These are phyloP conservation scores for Pollenia angustigena DNA, from an alignment of 2,888 invertebrate species.

Conservation along the genomic window DNA sequence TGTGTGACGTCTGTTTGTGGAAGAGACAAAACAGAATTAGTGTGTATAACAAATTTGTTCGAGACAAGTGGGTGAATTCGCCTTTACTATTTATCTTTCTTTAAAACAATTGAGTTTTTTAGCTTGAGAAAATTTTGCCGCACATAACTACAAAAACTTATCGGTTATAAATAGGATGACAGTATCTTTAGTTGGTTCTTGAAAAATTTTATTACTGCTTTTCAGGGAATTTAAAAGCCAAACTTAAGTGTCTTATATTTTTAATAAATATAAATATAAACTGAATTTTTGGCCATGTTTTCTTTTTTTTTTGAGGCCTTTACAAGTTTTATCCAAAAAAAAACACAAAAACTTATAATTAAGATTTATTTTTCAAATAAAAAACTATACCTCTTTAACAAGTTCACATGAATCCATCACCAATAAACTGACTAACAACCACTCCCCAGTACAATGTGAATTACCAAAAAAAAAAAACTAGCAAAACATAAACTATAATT, in stretches of 20 bases:
- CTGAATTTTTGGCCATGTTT: too few relatives aligned
- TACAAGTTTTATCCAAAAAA: neutral
- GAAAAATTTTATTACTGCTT: neutral
- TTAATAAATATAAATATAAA: too few relatives aligned
- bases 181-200: constrained; percentile 24
- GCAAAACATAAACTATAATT: constrained; percentile 68
- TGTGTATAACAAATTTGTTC: too few relatives aligned
- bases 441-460: constrained; percentile 61
- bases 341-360: neutral
- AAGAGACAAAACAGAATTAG: too few relatives aligned
- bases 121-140: neutral
- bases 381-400: constrained; percentile 21
- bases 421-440: constrained; percentile 47
- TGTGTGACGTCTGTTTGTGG: neutral
- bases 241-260: neutral
- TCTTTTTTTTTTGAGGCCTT: too few relatives aligned
- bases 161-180: constrained; percentile 3
- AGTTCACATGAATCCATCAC: constrained; percentile 62
- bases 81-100: neutral
- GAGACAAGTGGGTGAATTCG: neutral
- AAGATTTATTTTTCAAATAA: neutral
- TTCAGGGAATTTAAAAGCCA: neutral
- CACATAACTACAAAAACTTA: constrained; percentile 33
- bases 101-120: neutral
- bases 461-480: constrained; percentile 44